Conservation (phyloP, 2,113 vertebrate genomes). For the Monarcha castaneiventris region DNA sequence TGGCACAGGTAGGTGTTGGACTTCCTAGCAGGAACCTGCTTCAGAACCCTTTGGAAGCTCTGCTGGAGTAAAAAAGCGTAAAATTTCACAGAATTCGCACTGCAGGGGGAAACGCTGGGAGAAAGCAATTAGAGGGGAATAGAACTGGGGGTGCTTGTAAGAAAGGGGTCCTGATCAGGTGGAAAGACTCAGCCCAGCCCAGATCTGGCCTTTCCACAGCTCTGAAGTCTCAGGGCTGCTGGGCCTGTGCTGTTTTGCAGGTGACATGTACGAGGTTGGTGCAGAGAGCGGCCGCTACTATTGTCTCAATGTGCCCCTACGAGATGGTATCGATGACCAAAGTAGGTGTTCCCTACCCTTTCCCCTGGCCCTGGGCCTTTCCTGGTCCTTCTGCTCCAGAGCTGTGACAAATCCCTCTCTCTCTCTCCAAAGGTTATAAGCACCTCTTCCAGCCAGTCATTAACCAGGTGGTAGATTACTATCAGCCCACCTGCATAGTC, state of each 20-base stretch:
- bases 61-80: not conserved
- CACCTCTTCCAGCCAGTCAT: conserved; percentile 98
- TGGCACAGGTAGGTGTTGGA: conserved; percentile 82
- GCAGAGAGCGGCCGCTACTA: conserved; percentile 98
- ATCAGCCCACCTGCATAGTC: conserved; percentile 97
- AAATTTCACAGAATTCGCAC: fast-evolving
- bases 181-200: not conserved
- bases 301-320: conserved; percentile 94
- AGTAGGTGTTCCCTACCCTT: conserved; percentile 64
- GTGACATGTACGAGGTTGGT: conserved; percentile 98
- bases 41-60: not conserved
- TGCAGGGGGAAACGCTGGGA: not conserved
- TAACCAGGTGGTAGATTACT: conserved; percentile 97
- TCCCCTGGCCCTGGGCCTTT: not conserved
- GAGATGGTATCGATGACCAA: conserved; percentile 97
- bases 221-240: not conserved
- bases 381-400: conserved; percentile 32
- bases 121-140: not conserved
- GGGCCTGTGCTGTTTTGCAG: conserved; percentile 58
- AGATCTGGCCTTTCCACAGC: not conserved
- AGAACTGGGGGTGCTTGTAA: not conserved
- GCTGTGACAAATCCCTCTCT: conserved; percentile 34
- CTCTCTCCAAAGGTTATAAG: conserved; percentile 86
- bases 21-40: not conserved
- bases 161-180: not conserved